Percentiles rank a stretch among this genome's conserved stretches.
Conservation (phyloP, 2,113 vertebrate species). For the Oncorhynchus nerka region DNA sequence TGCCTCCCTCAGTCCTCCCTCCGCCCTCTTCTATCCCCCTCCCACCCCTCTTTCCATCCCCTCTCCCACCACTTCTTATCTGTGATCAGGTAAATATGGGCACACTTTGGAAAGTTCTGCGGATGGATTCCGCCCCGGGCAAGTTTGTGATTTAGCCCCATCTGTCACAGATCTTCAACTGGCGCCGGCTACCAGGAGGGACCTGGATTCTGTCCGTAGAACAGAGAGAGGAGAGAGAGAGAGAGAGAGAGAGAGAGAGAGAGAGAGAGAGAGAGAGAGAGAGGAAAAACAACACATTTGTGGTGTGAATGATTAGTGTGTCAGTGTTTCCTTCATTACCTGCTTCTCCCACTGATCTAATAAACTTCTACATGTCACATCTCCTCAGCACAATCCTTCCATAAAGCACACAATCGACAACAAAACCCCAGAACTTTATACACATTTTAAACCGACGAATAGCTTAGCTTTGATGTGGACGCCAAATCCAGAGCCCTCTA, state of each 20-base stretch:
- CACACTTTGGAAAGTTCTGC: constrained; percentile 91
- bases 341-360: not conserved
- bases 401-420: too few relatives aligned
- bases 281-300: not conserved
- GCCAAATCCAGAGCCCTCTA: too few relatives aligned
- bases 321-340: not conserved
- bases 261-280: not conserved
- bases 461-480: too few relatives aligned
- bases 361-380: not conserved
- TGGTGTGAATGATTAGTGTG: not conserved
- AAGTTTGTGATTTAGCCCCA: constrained; percentile 95
- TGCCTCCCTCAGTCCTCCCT: constrained; percentile 48
- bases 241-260: constrained; percentile 27
- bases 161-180: constrained; percentile 92
- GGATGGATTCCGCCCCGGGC: constrained; percentile 86
- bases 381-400: not conserved
- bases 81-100: constrained; percentile 97
- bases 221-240: constrained; percentile 21
- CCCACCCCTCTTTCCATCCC: not conserved
- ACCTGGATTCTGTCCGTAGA: constrained; percentile 78
- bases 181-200: constrained; percentile 85
- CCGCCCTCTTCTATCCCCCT: not conserved
- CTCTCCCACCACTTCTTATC: constrained; percentile 52
- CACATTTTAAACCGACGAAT: too few relatives aligned
- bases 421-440: too few relatives aligned